phyloP scores from a whole-genome alignment of 2,113 vertebrate species.

The Noturus placidus region DNA sequence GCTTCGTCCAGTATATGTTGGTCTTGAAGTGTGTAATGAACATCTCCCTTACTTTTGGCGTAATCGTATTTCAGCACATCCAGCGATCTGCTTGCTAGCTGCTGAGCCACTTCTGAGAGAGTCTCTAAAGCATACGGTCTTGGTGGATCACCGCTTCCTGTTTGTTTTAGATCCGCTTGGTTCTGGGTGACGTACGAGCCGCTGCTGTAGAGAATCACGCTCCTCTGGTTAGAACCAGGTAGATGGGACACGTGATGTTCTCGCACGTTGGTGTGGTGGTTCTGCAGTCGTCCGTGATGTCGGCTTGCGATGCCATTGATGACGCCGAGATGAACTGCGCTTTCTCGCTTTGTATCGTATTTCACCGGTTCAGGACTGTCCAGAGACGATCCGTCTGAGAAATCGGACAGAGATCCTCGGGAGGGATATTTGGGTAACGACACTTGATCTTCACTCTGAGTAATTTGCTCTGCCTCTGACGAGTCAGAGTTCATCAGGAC shows the following conservation, averaged over 20 bases:
- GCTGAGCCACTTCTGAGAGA: constrained; percentile 72
- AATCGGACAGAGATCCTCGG: constrained; percentile 75
- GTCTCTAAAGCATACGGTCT: constrained; percentile 64
- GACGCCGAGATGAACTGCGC: constrained; percentile 55
- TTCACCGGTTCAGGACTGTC: constrained; percentile 74
- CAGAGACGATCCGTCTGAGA: constrained; percentile 78
- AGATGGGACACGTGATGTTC: constrained; percentile 57
- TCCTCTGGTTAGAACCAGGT: constrained; percentile 66
- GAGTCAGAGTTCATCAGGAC: constrained; percentile 79
- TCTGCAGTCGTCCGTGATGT: constrained; percentile 62
- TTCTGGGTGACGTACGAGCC: constrained; percentile 68
- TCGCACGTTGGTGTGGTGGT: constrained; percentile 54
- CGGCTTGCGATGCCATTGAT: constrained; percentile 52
- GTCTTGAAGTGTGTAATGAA: constrained; percentile 55
- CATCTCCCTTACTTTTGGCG: constrained; percentile 48
- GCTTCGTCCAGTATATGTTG: not conserved
- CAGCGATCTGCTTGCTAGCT: constrained; percentile 66
- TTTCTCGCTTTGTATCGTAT: constrained; percentile 69
- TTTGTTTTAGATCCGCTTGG: constrained; percentile 56
- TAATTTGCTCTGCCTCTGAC: constrained; percentile 76
- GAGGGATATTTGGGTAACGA: constrained; percentile 73
- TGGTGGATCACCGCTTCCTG: constrained; percentile 37
- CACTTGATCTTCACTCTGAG: constrained; percentile 64
- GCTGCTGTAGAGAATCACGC: constrained; percentile 74
- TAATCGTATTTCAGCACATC: constrained; percentile 68